These are phyloP conservation scores for Antechinus flavipes DNA, from an alignment of 2,113 vertebrate species.

Conservation along the genomic window DNA sequence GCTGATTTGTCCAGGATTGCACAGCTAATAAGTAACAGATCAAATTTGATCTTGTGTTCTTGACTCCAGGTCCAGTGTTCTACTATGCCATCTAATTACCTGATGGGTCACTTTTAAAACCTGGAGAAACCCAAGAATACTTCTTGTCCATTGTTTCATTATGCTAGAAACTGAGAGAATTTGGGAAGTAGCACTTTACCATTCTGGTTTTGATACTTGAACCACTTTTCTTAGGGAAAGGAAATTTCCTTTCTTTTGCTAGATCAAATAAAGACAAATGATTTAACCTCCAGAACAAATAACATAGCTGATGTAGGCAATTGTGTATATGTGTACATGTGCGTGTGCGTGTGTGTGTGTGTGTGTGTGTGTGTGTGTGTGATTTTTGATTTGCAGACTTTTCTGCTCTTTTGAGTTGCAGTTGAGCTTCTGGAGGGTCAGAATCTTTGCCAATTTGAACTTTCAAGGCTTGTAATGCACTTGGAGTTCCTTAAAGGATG, in stretches of 20 bases:
- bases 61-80: not conserved
- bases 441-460: conserved; percentile 7
- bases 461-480: conserved; percentile 35
- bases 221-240: conserved; percentile 40
- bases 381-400: not conserved
- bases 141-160: conserved; percentile 21
- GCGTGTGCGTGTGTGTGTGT: not conserved
- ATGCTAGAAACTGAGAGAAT: conserved; percentile 4
- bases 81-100: conserved; percentile 19
- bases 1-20: not conserved
- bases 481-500: conserved; percentile 19
- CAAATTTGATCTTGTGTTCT: not conserved
- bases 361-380: not conserved
- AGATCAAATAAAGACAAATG: not conserved
- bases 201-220: conserved; percentile 36
- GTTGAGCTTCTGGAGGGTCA: conserved; percentile 18
- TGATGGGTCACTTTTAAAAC: not conserved
- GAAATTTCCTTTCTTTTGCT: conserved; percentile 33
- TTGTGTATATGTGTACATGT: not conserved
- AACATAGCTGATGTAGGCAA: not conserved
- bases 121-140: not conserved
- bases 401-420: not conserved
- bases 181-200: not conserved
- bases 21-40: not conserved
- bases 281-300: conserved; percentile 36